Base-by-base conservation (phyloP, 2,888 invertebrate genomes). In the Argyresthia albistria region DNA sequence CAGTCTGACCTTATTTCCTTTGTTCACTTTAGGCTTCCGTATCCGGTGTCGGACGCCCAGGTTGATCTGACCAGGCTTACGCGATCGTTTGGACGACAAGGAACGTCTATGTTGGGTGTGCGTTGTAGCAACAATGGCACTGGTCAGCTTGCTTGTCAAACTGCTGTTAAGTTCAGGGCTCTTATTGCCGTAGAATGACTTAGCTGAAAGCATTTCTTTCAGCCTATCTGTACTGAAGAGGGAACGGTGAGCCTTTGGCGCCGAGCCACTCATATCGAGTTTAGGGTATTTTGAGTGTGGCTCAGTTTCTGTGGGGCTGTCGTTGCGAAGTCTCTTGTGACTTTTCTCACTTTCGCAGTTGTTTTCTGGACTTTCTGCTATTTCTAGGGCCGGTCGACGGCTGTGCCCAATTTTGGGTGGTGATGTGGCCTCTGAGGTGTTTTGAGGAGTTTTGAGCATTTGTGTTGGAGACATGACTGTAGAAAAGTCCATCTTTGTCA, bases 31-130 rank as follows among this genome's bases (percentile, higher is more conserved):
- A 0, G 91, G 91, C 65, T 89, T 91, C 49, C 86, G 82, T 51
- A 93, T 91, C 56, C 86, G 90, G 63, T 93, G 92, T 54, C 80
- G 73, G 0, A 93, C 92, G 0, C 92, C 92, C 55, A 88, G 77
- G 64, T 93, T 92, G n/a, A 93, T 91, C 66, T 90, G 89, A 0
- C 91, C 91, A 9, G 83, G 84, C 50, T 73, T 76, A 35, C 80
- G 68, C 16, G 65, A 77, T 55, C 71, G 64, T 55, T 70, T 66
- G 50, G 67, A 65, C 25, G 68, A 58, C 58, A 78, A 71, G 15
- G 73, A 60, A 12, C 73, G 69, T 1, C 70, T 64, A 4, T 64
- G 64, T 7, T 76, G 67, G 0, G 63, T 63, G 0, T 65, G 64
- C 0, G 73, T 70, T 0, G 52, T 50, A 9, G 63, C 68, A 63